Conservation (phyloP, 2,113 vertebrate species). For the Arizona elegans region DNA sequence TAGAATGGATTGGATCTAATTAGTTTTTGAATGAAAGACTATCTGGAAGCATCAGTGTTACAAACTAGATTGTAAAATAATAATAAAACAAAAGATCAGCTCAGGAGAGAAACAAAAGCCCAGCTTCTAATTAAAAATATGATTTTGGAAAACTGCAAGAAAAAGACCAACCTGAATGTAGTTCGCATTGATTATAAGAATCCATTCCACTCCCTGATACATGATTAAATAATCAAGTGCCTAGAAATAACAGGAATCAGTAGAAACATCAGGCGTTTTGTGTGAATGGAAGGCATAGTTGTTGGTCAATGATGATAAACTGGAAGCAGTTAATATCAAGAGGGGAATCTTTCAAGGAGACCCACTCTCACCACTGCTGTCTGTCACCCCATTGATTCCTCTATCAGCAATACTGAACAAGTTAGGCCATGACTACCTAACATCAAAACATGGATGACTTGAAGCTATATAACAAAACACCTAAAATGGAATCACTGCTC, state of each 20-base stretch:
- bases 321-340: background rate
- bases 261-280: background rate
- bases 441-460: background rate
- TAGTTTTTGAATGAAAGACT: background rate
- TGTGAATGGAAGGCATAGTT: background rate
- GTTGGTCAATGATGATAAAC: background rate
- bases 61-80: background rate
- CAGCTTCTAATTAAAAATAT: background rate
- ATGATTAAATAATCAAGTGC: background rate
- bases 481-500: background rate
- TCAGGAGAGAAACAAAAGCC: background rate
- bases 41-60: background rate
- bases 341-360: background rate
- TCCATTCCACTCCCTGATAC: background rate
- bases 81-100: background rate
- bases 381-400: too few species aligned
- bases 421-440: too few species aligned
- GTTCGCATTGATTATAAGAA: background rate
- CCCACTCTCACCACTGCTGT: too few species aligned
- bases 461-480: background rate
- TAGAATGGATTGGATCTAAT: background rate
- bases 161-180: background rate
- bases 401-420: too few species aligned
- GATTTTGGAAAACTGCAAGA: background rate
- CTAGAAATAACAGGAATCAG: background rate